Base-by-base conservation (phyloP, 2,113 vertebrate genomes). In the Corvus moneduloides region DNA sequence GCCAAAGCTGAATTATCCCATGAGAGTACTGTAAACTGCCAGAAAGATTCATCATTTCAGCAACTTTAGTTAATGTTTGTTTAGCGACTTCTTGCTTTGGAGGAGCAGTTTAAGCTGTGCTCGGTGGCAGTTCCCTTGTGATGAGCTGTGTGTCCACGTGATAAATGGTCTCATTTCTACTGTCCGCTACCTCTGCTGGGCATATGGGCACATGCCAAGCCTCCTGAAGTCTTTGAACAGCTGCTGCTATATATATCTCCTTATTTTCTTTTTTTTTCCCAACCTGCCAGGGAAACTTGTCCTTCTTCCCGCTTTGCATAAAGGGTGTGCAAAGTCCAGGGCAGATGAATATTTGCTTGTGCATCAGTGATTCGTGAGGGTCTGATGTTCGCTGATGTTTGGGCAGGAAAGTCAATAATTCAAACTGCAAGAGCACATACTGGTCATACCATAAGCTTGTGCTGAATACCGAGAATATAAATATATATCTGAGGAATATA, bases 11-110 rank as follows among this genome's bases (percentile, higher is more conserved):
- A 92, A 11, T 78, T 88, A 59, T 75, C 91, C 76, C 61, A 41
- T 4, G 49, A 77, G 77, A 87, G 32, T 32, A 23, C 46, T 75
- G 19, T 49, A 51, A 61, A 20, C 81, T 82, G 81, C 84, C 77
- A 84, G 92, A 35, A 71, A 89, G 89, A 95, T 91, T 87, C 87
- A 84, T 94, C 64, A 55, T 95, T 95, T 96, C 79, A 74, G 84
- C 81, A 87, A 71, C 89, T 93, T 90, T 48, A 81, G 77, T 89
- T 94, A 83, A 51, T 39, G 76, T 88, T 93, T 90, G 63, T 66
- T 84, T 89, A 76, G 74, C 0, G 1, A 61, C 74, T 84, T 48
- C n/a, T 85, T 44, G 63, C 64, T 76, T 83, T 78, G 59, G 68
- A 83, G 4, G 12, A 75, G n/a, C n/a, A 10, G 22, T 54, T 79